Base-by-base conservation (phyloP, 2,113 vertebrate genomes). In the Percopsis transmontana region DNA sequence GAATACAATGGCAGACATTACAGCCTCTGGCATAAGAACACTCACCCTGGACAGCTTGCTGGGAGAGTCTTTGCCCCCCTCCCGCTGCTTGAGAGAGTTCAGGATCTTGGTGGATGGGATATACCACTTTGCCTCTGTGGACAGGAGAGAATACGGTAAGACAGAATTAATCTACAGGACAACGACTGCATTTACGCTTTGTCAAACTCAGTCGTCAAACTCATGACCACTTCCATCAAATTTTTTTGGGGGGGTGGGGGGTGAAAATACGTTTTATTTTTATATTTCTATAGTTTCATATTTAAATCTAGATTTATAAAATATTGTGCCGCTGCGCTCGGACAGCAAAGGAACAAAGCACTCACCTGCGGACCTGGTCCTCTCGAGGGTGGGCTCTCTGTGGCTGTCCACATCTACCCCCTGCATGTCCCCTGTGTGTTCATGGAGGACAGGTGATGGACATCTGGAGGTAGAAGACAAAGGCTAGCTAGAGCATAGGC, bases 21-120 rank as follows among this genome's bases (percentile, higher is more conserved):
- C n/a, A n/a, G 18, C n/a, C 5, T 40, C 9, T 15, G 55, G n/a
- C 27, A 16, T 33, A 7, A 33, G 27, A 33, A 7, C 19, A 91
- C 94, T 98, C 91, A 99, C 97, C 70, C 94, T 93, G 45, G 94
- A 92, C 70, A 96, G 92, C 83, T 95, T 97, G 87, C 93, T 97
- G 66, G 96, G 96, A 0, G 95, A 97, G 45, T 97, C 96, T 75
- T 95, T 96, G 70, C 94, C 92, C 62, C 91, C 92, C 21, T 97
- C 95, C 77, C 94, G 88, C 62, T 97, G 95, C 82, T 97, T 97
- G 79, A 95, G 93, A 71, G 95, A 94, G 79, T 94, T 95, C 77
- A 96, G 90, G 80, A 95, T 92, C 90, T 97, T 98, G 70, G 94
- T 94, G 10, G 95, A 94, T 2, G 94, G 93, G 68, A 94, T 90